Base-by-base conservation (phyloP, 1,140 invertebrate species). In the Lasioglossum albipes region DNA sequence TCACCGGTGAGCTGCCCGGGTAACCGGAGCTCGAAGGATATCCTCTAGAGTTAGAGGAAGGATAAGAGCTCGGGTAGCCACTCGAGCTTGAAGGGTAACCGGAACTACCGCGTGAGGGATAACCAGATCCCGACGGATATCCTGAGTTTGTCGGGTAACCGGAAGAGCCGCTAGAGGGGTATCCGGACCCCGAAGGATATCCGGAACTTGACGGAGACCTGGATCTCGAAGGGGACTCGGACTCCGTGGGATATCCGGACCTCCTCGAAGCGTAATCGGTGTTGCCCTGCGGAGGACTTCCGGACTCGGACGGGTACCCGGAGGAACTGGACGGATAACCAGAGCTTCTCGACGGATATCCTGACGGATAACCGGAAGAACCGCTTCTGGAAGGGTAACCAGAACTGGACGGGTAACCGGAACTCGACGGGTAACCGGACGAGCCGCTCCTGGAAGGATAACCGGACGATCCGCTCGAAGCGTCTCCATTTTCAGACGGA, bases 151-250 rank as follows among this genome's bases (percentile, higher is more conserved):
- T 73, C 1, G 85, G 87, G 31, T 90, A 90, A 3, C 81, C 79
- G 6, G 89, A 88, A 52, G 73, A 75, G 31, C 57, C 62, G 20
- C 57, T 59, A 7, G 57, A 59, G 16, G 13, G 85, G 41, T 75
- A 76, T 13, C 84, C 69, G 12, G 84, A 83, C 16, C 67, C 75
- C 0, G 65, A 59, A 6, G 75, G 75, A 16, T 69, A 77, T 2
- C 66, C 75, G 3, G 89, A 88, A 27, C 73, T 77, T 1, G 85
- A 84, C 9, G 86, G 86, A 61, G 86, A 87, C 52, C 74, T 82
- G 0, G 86, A 87, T 22, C 65, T 78, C 0, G 84, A 69, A 0
- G 82, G 80, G 57, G 81, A 75, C 12, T 71, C 75, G 5, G 31
- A 42, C 16, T 18, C 6, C 13, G 64, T 27, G 0, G 81, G 86